A percentile compares a stretch with the other conserved stretches of the same genome.
These are phyloP conservation scores for Anguilla pacifica DNA, from an alignment of 2,797 vertebrate genomes.

Conservation along the genomic window DNA sequence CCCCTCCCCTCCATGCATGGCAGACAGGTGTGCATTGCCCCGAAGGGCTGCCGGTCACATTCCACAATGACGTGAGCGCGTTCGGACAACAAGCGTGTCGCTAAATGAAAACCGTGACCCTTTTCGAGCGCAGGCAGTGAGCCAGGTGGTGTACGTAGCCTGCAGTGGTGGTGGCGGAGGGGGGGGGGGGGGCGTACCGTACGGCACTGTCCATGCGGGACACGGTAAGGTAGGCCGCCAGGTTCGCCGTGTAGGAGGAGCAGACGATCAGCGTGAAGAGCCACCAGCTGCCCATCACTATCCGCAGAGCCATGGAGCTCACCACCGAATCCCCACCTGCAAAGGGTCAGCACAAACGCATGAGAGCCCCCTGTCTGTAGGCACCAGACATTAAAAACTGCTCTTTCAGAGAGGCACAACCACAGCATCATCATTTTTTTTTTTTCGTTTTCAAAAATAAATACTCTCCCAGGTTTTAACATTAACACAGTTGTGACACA, in stretches of 20 bases:
- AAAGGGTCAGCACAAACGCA: not conserved
- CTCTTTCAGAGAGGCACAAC: not conserved
- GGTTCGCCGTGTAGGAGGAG: slow-evolving; percentile 95
- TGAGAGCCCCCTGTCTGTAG: not conserved
- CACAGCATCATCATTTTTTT: not conserved
- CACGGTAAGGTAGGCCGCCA: slow-evolving; percentile 95
- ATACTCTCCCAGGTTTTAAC: not conserved
- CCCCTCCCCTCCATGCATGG: too few species aligned
- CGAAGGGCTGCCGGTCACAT: too few species aligned
- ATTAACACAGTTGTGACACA: not conserved
- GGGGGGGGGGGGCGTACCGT: slow-evolving; percentile 71
- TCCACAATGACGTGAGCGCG: too few species aligned
- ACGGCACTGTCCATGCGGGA: slow-evolving; percentile 96
- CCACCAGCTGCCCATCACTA: slow-evolving; percentile 99
- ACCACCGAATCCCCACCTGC: slow-evolving; percentile 83
- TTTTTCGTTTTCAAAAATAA: not conserved
- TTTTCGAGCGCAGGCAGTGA: not conserved
- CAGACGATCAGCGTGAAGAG: slow-evolving; percentile 97
- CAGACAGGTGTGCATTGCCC: too few species aligned
- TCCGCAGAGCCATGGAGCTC: slow-evolving; percentile 89
- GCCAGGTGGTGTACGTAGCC: not conserved
- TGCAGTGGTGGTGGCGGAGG: too few species aligned
- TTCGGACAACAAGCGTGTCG: too few species aligned
- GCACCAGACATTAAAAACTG: not conserved
- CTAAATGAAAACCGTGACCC: too few species aligned